A percentile compares a stretch with the other conserved stretches of the same genome.
Evolutionary conservation across 2,113 vertebrate species (phyloP).

Genomic region (Nicator chloris): DNA sequence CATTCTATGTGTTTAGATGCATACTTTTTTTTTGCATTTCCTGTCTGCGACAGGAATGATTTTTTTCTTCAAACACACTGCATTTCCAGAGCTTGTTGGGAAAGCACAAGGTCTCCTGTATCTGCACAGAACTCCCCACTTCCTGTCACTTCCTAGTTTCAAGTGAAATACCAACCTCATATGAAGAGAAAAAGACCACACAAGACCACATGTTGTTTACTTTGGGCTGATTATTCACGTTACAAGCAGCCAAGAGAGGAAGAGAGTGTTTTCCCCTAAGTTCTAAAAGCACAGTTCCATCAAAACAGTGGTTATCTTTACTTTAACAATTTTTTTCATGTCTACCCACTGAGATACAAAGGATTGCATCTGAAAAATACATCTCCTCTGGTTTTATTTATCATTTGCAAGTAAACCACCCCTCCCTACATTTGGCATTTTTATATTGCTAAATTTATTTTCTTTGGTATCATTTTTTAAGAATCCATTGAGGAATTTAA

Average conservation of each 20-base stretch:
- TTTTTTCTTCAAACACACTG: neutral
- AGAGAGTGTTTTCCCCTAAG: neutral
- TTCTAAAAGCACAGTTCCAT: neutral
- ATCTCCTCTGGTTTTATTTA: neutral
- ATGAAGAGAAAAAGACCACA: constrained; percentile 36
- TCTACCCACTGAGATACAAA: neutral
- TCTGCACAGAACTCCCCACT: neutral
- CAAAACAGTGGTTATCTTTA: neutral
- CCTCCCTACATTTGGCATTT: neutral
- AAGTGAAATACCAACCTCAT: neutral
- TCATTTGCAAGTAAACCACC: neutral
- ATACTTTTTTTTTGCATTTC: neutral
- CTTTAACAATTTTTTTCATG: neutral
- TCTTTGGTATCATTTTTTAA: neutral
- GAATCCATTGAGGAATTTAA: neutral
- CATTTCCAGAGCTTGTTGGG: neutral
- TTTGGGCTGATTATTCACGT: constrained; percentile 23
- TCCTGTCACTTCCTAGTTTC: neutral
- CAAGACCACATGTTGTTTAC: constrained; percentile 49
- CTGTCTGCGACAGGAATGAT: neutral
- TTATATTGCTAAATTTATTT: neutral
- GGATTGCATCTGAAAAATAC: neutral
- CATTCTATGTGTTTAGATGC: neutral
- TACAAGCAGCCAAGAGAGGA: neutral
- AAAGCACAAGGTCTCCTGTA: neutral